Base-by-base conservation (phyloP, 2,113 vertebrate species). In the Antigone vipio region DNA sequence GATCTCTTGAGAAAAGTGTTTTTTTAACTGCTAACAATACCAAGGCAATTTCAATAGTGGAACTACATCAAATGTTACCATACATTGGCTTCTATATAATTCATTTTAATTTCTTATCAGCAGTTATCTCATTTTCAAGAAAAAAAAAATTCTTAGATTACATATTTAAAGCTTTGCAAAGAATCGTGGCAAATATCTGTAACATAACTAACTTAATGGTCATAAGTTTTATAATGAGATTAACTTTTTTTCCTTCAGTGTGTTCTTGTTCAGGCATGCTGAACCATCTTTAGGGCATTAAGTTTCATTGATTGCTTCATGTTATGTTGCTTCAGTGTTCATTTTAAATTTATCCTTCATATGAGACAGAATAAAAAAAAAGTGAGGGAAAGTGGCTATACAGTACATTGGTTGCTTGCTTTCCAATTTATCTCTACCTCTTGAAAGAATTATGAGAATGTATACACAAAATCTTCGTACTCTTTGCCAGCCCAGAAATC, bases 101-200 rank as follows among this genome's bases (percentile, higher is more conserved):
- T 97, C 4, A 85, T 96, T 98, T 96, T 96, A 93, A 97, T 97
- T 98, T 91, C 71, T 96, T 96, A 97, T 72, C 80, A 97, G 40
- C 72, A 90, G 56, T 71, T 71, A 95, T 97, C 64, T 96, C 50
- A 97, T 94, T 97, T 98, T 83, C 72, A 67, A 89, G 52, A 78
- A 60, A 85, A 95, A 85, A 84, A 84, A 22, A 73, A 86, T 89
- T 91, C 79, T 95, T 93, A 92, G 53, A 92, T 92, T 96, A 77
- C 26, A 52, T 94, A 67, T 82, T 96, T 96, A 97, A 97, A 95
- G 53, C 38, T 94, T 92, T 96, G 44, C 66, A 96, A 97, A 88
- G 92, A 96, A 81, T 82, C 23, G 18, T 4, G 42, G 49, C 8
- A 90, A 94, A 91, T 75, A 83, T 47, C 73, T 63, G 53, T 55